Conservation (phyloP, 2,797 vertebrate genomes). For the Etheostoma nigrum region DNA sequence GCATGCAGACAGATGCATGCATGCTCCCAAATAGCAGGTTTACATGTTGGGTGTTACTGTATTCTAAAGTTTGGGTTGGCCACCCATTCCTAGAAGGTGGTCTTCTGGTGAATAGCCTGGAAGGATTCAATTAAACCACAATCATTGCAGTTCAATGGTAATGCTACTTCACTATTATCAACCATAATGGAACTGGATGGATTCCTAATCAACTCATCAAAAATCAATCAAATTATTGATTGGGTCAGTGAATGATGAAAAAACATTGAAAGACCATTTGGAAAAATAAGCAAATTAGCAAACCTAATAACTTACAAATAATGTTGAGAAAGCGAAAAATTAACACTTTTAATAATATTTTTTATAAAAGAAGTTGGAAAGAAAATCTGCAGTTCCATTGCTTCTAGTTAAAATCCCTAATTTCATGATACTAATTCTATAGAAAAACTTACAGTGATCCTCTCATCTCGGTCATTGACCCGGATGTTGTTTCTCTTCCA, state of each 20-base stretch:
- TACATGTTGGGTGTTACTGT: background rate
- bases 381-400: background rate
- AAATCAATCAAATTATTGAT: slow-evolving; percentile 28
- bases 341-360: background rate
- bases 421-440: background rate
- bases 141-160: slow-evolving; percentile 26
- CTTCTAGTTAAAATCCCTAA: background rate
- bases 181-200: slow-evolving; percentile 15
- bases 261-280: background rate
- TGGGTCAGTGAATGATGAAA: background rate
- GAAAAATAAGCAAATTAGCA: background rate
- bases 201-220: slow-evolving; percentile 31
- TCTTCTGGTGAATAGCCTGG: background rate
- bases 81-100: background rate
- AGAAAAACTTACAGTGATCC: slow-evolving; percentile 89
- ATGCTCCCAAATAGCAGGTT: background rate
- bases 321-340: background rate
- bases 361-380: background rate
- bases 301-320: background rate
- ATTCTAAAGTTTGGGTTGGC: background rate
- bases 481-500: slow-evolving; percentile 93
- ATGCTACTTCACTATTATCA: slow-evolving; percentile 20
- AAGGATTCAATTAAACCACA: slow-evolving; percentile 32
- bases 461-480: slow-evolving; percentile 91
- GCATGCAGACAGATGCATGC: background rate